Base-by-base conservation (phyloP, 2,113 vertebrate genomes). In the Nesogale talazaci region DNA sequence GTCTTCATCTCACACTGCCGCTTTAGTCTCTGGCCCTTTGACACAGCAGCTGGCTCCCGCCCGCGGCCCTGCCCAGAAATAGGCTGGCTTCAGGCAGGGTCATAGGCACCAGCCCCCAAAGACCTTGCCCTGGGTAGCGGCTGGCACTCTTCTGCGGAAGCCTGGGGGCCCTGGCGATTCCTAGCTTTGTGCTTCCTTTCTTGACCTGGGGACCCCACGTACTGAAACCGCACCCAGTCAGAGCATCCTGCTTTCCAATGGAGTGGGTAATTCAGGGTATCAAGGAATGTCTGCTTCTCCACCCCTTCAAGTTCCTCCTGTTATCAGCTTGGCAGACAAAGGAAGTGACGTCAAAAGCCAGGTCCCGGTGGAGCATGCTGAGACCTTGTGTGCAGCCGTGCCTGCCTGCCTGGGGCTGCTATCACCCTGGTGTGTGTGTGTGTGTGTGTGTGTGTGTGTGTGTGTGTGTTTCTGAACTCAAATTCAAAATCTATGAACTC, bases 21-120 rank as follows among this genome's bases (percentile, higher is more conserved):
- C 98, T 98, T 98, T 98, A 98, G 98, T 98, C 98, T 98, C 97
- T 97, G 98, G 96, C 97, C 97, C 98, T 98, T 97, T 98, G 97
- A 98, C 97, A 97, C 80, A 95, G 96, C 97, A 98, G 98, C 98
- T 98, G 98, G 97, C 97, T 97, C 96, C 97, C 83, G 29, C 94
- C n/a, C n/a, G 46, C 10, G 96, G 96, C 96, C 96, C 97, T 97
- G 93, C 94, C 94, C 97, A 97, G 98, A 96, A 96, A 94, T 97
- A 94, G 95, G 84, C 97, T 95, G 96, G 97, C 97, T 98, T 98
- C 98, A 98, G 82, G 93, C 98, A n/a, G n/a, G 95, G 98, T 98
- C 97, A 98, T 98, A 98, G 98, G 98, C 98, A 98, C 98, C 97
- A 92, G 95, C 94, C 96, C 96, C 98, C 97, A 91, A 97, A 97